A percentile compares a stretch with the other conserved stretches of the same genome.
phyloP scores from a whole-genome alignment of 1,140 invertebrate species.

The Camponotus floridanus region DNA sequence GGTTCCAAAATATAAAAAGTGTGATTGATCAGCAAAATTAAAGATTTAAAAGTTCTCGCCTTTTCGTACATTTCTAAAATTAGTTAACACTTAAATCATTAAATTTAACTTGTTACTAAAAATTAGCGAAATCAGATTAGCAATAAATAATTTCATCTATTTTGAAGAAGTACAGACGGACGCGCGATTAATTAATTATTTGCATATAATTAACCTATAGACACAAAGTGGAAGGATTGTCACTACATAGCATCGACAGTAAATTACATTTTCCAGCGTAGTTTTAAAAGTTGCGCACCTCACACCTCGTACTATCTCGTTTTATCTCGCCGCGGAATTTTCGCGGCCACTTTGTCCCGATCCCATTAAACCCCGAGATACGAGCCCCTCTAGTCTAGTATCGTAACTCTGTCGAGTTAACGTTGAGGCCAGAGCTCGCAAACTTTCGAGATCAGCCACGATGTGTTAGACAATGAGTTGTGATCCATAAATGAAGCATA shows the following conservation, averaged over 20 bases:
- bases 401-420: conserved; percentile 49
- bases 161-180: conserved; percentile 19
- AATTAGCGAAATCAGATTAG: conserved; percentile 15
- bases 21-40: not conserved
- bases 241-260: conserved; percentile 33
- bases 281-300: conserved; percentile 61
- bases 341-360: conserved; percentile 52
- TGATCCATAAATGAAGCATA: conserved; percentile 2
- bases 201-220: conserved; percentile 52
- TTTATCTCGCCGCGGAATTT: conserved; percentile 62
- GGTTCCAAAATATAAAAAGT: not conserved
- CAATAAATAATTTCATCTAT: conserved; percentile 34
- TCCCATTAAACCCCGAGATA: conserved; percentile 61
- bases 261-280: conserved; percentile 53
- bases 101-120: conserved; percentile 5
- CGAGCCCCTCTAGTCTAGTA: conserved; percentile 41
- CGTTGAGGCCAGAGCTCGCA: conserved; percentile 10
- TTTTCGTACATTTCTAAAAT: conserved; percentile 20
- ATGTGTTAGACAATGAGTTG: conserved; percentile 26
- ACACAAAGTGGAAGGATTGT: conserved; percentile 54
- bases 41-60: not conserved
- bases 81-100: conserved; percentile 9
- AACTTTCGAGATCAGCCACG: conserved; percentile 51
- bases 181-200: conserved; percentile 60
- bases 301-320: conserved; percentile 35